These are phyloP conservation scores for Amphiura filiformis DNA, from an alignment of 35 echinoderm and acorn worm species.

Conservation along the genomic window DNA sequence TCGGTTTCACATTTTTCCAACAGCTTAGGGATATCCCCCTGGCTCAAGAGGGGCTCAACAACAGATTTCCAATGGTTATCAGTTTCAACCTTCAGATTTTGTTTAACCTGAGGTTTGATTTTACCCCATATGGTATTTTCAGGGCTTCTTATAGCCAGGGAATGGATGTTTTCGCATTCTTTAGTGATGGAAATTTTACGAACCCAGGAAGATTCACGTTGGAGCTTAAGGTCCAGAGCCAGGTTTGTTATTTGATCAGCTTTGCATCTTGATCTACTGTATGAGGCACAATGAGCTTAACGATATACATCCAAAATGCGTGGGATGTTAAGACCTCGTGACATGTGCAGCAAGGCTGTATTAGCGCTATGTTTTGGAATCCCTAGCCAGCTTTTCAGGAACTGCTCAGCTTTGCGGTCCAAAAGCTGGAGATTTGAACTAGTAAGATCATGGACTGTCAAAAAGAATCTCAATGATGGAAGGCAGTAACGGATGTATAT, in stretches of 20 bases:
- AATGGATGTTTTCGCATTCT: too few species aligned
- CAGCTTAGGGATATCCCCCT: too few species aligned
- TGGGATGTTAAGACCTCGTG: not conserved
- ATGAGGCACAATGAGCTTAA: not conserved
- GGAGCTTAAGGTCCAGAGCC: not conserved
- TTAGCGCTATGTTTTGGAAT: not conserved
- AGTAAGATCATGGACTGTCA: constrained; percentile 20
- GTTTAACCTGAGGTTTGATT: too few species aligned
- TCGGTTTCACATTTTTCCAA: too few species aligned
- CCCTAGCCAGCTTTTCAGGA: not conserved
- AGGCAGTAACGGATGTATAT: not conserved
- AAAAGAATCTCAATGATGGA: not conserved
- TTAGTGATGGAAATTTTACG: not conserved
- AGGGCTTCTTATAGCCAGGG: too few species aligned
- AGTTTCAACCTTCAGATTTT: too few species aligned
- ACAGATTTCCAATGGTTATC: too few species aligned
- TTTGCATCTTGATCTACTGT: constrained; percentile 11
- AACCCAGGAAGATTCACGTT: not conserved
- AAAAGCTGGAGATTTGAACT: not conserved
- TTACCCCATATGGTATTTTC: too few species aligned
- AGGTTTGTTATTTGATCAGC: not conserved
- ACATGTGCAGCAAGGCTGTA: constrained; percentile 2
- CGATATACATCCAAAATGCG: constrained; percentile 12
- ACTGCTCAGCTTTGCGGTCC: not conserved
- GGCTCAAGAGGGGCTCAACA: too few species aligned